Evolutionary conservation across 2,888 invertebrate genomes (phyloP), one percentile per base, ranked within the genome.

Genomic region (Petrolisthes cinctipes): DNA sequence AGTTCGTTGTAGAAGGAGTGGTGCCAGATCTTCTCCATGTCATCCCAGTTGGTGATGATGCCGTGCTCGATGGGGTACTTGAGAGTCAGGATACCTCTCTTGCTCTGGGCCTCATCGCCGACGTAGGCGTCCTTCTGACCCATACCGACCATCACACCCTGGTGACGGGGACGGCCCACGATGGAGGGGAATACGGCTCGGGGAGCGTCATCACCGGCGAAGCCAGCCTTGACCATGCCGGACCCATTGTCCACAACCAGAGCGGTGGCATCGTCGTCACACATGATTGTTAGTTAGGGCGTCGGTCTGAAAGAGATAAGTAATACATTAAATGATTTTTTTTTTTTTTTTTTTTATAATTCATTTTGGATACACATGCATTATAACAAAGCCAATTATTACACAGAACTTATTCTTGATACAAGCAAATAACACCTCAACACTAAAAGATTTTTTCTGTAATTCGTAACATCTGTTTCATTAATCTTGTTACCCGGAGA

Each of bases 1-100:
- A 98, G 95, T 94, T 98, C 97, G 93, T 98, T 98, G 96, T 98
- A 98, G 98, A 98, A 98, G 92, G 98, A 98, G 94, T 98, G 98
- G 94, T 98, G 98, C 98, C 98, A 98, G 94, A 98, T 98, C 94
- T 98, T 98, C 94, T 98, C 98, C 98, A 98, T 98, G 92, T 98
- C 98, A 92, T 98, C 98, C 98, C 98, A 98, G 95, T 98, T 98
- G 93, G 98, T 98, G 91, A 94, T 93, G 91, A 94, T 93, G 90
- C 94, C 94, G 92, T 94, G 94, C 91, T 94, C 94, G 91, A 94
- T 94, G 89, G 94, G 94, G 92, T 94, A 94, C 91, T 94, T 94
- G 86, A 94, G 92, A 89, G 97, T 98, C 92, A 98, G 95, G 94
- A 98, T 98, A 94, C 98, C 98, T 94, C 98, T 95, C 94, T 98